Evolutionary conservation across 2,797 vertebrate genomes (phyloP).

Genomic region (Scolopax bukidnonensis): DNA sequence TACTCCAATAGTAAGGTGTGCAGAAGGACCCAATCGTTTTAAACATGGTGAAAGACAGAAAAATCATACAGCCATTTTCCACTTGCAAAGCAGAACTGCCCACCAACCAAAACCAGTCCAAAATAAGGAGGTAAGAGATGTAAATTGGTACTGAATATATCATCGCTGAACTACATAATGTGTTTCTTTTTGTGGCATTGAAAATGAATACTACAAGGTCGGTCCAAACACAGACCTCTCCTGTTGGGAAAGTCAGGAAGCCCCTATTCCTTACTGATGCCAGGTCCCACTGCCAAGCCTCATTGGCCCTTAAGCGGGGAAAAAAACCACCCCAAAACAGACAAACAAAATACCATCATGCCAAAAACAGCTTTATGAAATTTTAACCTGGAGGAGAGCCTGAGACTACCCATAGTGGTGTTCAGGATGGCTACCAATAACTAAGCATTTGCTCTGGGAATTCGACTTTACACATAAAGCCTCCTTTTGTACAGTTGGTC

Average conservation of each 20-base stretch:
- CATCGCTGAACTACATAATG: neutral
- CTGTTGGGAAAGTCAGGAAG: neutral
- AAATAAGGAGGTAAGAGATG: neutral
- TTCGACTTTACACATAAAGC: neutral
- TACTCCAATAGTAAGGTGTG: neutral
- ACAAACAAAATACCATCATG: accelerated
- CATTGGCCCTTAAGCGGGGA: neutral
- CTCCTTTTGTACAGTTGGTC: neutral
- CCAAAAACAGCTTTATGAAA: neutral
- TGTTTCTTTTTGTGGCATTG: neutral
- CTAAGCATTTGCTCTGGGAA: neutral
- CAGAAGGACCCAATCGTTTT: neutral
- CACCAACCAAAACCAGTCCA: neutral
- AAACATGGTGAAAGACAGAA: neutral
- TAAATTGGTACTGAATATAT: neutral
- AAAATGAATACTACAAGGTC: neutral
- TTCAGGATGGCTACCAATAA: neutral
- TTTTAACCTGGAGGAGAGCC: neutral
- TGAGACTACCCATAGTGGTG: neutral
- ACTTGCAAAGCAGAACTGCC: neutral
- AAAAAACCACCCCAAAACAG: neutral
- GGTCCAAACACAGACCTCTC: neutral
- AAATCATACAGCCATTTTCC: neutral
- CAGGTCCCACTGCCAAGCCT: neutral
- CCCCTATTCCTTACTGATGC: neutral